phyloP scores from a whole-genome alignment of 2,113 vertebrate genomes.

The Sclerurus mexicanus region DNA sequence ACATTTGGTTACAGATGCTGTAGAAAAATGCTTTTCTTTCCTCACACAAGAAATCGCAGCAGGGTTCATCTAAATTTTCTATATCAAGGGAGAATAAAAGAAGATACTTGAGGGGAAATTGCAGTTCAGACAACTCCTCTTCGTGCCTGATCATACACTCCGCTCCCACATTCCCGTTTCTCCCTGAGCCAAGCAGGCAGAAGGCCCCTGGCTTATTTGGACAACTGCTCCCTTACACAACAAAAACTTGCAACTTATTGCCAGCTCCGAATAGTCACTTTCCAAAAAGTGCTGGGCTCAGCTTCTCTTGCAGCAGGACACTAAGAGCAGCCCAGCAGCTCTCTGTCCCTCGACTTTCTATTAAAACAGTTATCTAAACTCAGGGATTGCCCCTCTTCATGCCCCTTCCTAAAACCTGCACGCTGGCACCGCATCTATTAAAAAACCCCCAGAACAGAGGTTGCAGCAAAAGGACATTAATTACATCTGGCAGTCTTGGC shows the following conservation, averaged over 20 bases:
- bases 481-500: background rate
- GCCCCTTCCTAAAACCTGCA: background rate
- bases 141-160: background rate
- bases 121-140: background rate
- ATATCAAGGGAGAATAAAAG: background rate
- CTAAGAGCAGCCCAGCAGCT: background rate
- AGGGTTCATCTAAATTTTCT: background rate
- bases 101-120: background rate
- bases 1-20: background rate
- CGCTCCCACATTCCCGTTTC: background rate
- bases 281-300: slow-evolving; percentile 1
- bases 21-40: background rate
- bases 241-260: background rate
- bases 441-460: background rate
- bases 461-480: background rate
- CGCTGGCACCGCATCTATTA: background rate
- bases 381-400: background rate
- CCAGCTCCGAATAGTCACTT: background rate
- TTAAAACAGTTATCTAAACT: background rate
- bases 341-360: background rate
- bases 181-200: background rate
- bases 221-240: slow-evolving; percentile 8
- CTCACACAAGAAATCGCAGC: background rate
- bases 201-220: slow-evolving; percentile 10
- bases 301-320: background rate